Percentiles rank a stretch among this genome's conserved stretches.
These are phyloP conservation scores for Aeoliscus strigatus DNA, from an alignment of 2,797 vertebrate genomes.

Conservation along the genomic window DNA sequence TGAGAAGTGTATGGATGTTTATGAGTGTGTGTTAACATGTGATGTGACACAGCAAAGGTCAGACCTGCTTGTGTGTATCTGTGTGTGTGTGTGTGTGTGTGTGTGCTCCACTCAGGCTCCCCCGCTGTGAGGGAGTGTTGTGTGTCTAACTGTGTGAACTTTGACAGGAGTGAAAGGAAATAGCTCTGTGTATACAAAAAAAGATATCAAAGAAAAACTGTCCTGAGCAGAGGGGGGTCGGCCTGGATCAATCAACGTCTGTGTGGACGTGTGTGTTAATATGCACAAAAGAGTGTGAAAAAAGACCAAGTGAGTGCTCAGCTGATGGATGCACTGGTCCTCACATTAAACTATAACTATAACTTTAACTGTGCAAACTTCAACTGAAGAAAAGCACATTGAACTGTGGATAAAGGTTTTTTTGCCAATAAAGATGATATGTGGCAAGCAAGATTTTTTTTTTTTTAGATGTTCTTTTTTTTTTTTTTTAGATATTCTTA, in stretches of 20 bases:
- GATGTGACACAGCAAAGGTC: constrained; percentile 35
- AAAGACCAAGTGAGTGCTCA: constrained; percentile 4
- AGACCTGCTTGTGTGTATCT: constrained; percentile 16
- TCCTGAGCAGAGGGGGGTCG: constrained; percentile 33
- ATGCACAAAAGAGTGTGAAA: constrained; percentile 7
- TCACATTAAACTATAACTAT: too few relatives aligned
- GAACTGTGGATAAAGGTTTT: too few relatives aligned
- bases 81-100: constrained; percentile 14
- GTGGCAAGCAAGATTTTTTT: too few relatives aligned
- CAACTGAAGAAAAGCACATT: too few relatives aligned
- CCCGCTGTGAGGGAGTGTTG: not conserved
- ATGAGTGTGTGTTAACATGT: too few relatives aligned
- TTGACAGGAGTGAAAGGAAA: constrained; percentile 47
- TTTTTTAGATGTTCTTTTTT: too few relatives aligned
- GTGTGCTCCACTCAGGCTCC: constrained; percentile 3
- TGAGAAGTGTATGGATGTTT: too few relatives aligned
- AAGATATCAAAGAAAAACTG: constrained; percentile 53
- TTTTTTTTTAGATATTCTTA: too few relatives aligned
- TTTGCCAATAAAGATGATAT: too few relatives aligned
- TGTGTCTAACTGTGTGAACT: constrained; percentile 45
- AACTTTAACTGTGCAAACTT: too few relatives aligned
- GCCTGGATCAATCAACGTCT: constrained; percentile 36
- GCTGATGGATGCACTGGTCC: too few relatives aligned
- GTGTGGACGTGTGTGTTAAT: constrained; percentile 3
- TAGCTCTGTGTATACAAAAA: constrained; percentile 41